Evolutionary conservation across 2,113 vertebrate species (phyloP).

Genomic region (Pogonocichla stellata): DNA sequence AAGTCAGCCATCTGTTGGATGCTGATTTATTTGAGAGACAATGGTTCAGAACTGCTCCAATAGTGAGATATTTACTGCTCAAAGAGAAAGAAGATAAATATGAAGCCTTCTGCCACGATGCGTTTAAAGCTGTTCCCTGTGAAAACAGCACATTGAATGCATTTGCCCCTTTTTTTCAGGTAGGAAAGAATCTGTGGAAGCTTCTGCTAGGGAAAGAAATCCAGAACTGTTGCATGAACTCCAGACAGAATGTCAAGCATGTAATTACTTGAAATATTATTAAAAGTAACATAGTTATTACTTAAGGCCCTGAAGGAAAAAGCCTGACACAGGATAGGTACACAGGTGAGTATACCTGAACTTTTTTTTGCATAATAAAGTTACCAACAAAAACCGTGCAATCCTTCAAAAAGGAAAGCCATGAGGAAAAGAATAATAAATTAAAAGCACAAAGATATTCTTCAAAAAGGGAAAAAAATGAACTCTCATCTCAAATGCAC

Average conservation of each 20-base stretch:
- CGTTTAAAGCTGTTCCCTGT: neutral
- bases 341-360: neutral
- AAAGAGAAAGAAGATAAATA: neutral
- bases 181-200: neutral
- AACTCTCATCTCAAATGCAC: neutral
- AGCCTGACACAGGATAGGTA: neutral
- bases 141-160: neutral
- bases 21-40: neutral
- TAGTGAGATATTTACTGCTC: neutral
- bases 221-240: neutral
- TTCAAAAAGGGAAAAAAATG: neutral
- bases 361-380: neutral
- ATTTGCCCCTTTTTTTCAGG: neutral
- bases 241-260: neutral
- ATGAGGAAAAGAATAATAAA: neutral
- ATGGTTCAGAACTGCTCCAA: neutral
- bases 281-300: neutral
- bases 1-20: neutral
- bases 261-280: neutral
- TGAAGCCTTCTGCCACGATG: neutral
- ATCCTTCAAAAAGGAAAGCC: neutral
- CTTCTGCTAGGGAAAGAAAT: neutral
- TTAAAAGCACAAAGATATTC: neutral
- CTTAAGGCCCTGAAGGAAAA: neutral
- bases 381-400: neutral